Conservation (phyloP, 2,113 vertebrate species). For the Arothron firmamentum region DNA sequence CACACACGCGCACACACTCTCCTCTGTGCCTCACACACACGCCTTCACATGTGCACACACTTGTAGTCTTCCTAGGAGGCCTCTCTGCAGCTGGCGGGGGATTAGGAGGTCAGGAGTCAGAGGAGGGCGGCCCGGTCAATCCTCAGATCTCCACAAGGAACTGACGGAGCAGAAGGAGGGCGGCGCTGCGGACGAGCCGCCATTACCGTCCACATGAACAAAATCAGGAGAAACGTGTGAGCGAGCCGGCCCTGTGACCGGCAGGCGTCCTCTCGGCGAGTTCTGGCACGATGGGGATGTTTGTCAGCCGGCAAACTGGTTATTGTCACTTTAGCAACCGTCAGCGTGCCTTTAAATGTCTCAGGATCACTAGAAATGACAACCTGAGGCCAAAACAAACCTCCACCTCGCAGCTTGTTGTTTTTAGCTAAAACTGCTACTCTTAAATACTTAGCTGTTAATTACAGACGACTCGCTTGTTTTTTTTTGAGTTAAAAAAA, state of each 20-base stretch:
- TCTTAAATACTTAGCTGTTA: too few species aligned
- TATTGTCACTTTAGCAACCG: neutral
- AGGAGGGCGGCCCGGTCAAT: slow-evolving; percentile 37
- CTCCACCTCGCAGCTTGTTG: too few species aligned
- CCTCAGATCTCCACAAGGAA: slow-evolving; percentile 15
- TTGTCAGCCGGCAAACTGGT: slow-evolving; percentile 4
- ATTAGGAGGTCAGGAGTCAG: slow-evolving; percentile 57
- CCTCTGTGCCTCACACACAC: slow-evolving; percentile 3
- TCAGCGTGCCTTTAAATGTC: neutral
- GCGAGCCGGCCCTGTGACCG: too few species aligned
- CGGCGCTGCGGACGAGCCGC: neutral
- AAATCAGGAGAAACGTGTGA: neutral
- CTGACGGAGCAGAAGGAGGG: slow-evolving; percentile 37
- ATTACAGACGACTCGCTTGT: too few species aligned
- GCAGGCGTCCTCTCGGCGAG: too few species aligned
- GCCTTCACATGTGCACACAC: neutral
- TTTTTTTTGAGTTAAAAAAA: too few species aligned
- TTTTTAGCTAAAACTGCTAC: too few species aligned
- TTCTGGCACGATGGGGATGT: neutral
- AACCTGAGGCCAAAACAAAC: too few species aligned
- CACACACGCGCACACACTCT: neutral
- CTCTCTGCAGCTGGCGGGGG: slow-evolving; percentile 49
- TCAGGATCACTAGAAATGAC: neutral
- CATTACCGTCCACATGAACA: slow-evolving; percentile 1
- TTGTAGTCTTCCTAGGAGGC: slow-evolving; percentile 26